phyloP scores from a whole-genome alignment of 2,797 vertebrate genomes.

The Fistularia tabacaria region DNA sequence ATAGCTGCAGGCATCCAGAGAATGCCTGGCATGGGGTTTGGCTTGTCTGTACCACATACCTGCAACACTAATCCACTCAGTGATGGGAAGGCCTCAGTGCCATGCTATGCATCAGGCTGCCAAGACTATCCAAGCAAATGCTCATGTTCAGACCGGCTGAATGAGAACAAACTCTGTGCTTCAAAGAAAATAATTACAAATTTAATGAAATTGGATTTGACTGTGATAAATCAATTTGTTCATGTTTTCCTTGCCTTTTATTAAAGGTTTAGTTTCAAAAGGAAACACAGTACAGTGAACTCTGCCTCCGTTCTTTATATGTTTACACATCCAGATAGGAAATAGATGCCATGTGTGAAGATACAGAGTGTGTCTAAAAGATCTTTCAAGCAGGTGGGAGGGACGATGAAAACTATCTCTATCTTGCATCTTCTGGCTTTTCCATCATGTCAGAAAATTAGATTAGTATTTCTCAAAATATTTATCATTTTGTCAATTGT shows the following conservation, averaged over 20 bases:
- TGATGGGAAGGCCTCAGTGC: conserved; percentile 67
- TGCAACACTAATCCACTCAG: conserved; percentile 69
- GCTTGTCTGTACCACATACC: conserved; percentile 66
- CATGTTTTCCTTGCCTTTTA: conserved; percentile 32
- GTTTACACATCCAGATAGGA: conserved; percentile 2
- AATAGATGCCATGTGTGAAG: background rate
- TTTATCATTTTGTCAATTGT: too few relatives aligned
- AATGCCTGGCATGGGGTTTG: conserved; percentile 68
- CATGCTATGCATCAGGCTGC: conserved; percentile 57
- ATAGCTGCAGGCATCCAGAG: conserved; percentile 67
- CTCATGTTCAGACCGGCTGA: conserved; percentile 34
- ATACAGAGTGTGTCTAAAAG: too few relatives aligned
- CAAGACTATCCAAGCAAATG: conserved; percentile 46
- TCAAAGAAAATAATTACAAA: conserved; percentile 42
- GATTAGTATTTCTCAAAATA: too few relatives aligned
- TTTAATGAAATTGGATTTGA: conserved; percentile 52
- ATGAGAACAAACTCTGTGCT: conserved; percentile 26
- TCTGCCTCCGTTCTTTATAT: conserved; percentile 15
- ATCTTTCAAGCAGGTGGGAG: background rate
- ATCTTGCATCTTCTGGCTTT: background rate
- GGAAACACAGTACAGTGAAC: conserved; percentile 9
- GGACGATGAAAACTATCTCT: background rate
- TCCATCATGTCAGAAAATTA: background rate
- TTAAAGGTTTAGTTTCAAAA: conserved; percentile 44
- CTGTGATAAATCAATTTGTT: conserved; percentile 53